Conservation (phyloP, 1,140 invertebrate genomes). For the Cardiocondyla obscurior region DNA sequence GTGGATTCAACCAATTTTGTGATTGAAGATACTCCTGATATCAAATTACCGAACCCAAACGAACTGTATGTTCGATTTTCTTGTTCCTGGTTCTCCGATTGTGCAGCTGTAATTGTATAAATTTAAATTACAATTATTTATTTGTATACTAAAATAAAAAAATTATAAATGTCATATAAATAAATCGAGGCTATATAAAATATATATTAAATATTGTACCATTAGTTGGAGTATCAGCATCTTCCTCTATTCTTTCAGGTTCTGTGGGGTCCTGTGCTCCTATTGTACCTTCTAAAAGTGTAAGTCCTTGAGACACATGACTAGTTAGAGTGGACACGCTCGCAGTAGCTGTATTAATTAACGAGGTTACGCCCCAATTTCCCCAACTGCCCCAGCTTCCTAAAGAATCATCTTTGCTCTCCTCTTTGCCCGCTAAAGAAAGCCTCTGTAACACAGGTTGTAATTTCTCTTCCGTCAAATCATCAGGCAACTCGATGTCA, state of each 20-base stretch:
- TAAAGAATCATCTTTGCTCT: slow-evolving; percentile 26
- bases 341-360: slow-evolving; percentile 89
- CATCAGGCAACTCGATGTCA: slow-evolving; percentile 73
- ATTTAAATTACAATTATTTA: slow-evolving; percentile 7
- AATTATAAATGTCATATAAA: not conserved
- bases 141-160: not conserved
- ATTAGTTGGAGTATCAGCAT: slow-evolving; percentile 64
- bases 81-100: slow-evolving; percentile 37
- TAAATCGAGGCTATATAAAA: not conserved
- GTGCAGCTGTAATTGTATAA: slow-evolving; percentile 60
- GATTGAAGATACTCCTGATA: slow-evolving; percentile 87
- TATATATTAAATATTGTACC: slow-evolving; percentile 39
- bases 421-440: slow-evolving; percentile 49
- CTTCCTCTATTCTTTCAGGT: slow-evolving; percentile 73
- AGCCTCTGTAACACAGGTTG: slow-evolving; percentile 71
- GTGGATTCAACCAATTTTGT: slow-evolving; percentile 89
- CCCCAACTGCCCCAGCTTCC: slow-evolving; percentile 87
- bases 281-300: slow-evolving; percentile 90
- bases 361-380: slow-evolving; percentile 87
- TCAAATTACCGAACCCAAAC: slow-evolving; percentile 87
- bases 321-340: slow-evolving; percentile 90
- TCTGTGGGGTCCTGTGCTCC: slow-evolving; percentile 88
- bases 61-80: slow-evolving; percentile 68
- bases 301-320: slow-evolving; percentile 91
- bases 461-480: slow-evolving; percentile 72